These are phyloP conservation scores for Ligdia adustata DNA, from an alignment of 2,888 invertebrate species.

Conservation along the genomic window DNA sequence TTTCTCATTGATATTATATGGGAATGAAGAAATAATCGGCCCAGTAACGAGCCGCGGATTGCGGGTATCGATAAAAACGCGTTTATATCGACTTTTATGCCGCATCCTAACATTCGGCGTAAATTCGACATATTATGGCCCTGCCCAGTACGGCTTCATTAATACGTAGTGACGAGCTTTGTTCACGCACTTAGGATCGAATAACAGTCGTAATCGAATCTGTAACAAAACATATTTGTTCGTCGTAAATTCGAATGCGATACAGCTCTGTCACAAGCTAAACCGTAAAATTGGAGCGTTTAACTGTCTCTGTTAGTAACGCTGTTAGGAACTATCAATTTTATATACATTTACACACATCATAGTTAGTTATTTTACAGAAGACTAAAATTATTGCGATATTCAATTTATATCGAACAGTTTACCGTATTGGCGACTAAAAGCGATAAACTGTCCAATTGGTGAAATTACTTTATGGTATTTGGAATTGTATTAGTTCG, in stretches of 20 bases:
- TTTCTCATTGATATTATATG: slow-evolving; percentile 43
- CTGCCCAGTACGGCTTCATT: slow-evolving; percentile 64
- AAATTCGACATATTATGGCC: slow-evolving; percentile 66
- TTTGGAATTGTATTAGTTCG: slow-evolving; percentile 35
- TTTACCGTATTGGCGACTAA: slow-evolving; percentile 41
- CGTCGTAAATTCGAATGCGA: slow-evolving; percentile 53
- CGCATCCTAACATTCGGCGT: slow-evolving; percentile 60
- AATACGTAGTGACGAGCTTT: slow-evolving; percentile 58
- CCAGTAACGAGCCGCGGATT: slow-evolving; percentile 62
- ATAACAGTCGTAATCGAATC: slow-evolving; percentile 52
- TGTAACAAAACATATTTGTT: slow-evolving; percentile 40
- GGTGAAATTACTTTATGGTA: slow-evolving; percentile 41
- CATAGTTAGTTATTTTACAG: slow-evolving; percentile 35
- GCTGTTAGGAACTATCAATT: not conserved
- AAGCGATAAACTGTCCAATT: slow-evolving; percentile 41
- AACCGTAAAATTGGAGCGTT: slow-evolving; percentile 43
- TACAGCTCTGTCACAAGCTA: slow-evolving; percentile 41
- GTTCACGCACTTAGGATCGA: slow-evolving; percentile 54
- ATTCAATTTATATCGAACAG: slow-evolving; percentile 39
- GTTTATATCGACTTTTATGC: slow-evolving; percentile 69
- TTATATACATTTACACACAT: not conserved
- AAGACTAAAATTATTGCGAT: slow-evolving; percentile 44
- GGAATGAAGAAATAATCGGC: slow-evolving; percentile 74
- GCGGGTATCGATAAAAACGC: slow-evolving; percentile 69
- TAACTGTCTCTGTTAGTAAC: slow-evolving; percentile 13